Conservation (phyloP, 2,888 invertebrate genomes). For the Trachelus iudaicus region DNA sequence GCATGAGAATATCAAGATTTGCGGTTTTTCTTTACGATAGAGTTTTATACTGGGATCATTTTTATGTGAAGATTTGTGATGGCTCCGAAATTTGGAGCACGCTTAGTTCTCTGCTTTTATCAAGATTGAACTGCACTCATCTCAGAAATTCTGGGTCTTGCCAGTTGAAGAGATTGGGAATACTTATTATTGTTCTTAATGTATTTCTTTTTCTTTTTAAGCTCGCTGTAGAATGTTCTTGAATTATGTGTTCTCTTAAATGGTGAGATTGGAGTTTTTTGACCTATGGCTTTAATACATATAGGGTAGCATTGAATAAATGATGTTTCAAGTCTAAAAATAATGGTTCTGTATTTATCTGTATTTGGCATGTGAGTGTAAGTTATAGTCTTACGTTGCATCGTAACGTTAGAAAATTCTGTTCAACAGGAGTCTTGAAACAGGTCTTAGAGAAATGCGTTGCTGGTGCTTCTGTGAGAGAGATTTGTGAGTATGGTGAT, state of each 20-base stretch:
- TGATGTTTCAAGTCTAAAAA: neutral
- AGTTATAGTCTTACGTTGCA: neutral
- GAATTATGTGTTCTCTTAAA: neutral
- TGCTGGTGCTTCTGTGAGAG: slow-evolving; percentile 87
- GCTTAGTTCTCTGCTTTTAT: neutral
- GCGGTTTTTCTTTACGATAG: slow-evolving; percentile 4
- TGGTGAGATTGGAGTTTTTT: neutral
- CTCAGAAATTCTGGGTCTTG: neutral
- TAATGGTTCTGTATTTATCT: neutral
- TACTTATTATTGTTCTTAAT: neutral
- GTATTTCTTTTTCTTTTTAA: neutral
- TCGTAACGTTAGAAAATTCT: neutral
- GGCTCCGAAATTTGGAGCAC: neutral
- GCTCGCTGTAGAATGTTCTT: neutral
- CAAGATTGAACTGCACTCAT: neutral
- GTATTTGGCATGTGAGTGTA: neutral
- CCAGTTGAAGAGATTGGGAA: neutral
- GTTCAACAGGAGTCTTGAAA: slow-evolving; percentile 82
- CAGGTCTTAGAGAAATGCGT: slow-evolving; percentile 89
- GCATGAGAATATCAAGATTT: slow-evolving; percentile 10
- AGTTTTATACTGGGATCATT: neutral
- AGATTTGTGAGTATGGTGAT: slow-evolving; percentile 94
- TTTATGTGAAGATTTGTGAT: neutral
- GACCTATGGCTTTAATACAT: neutral
- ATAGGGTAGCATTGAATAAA: neutral